phyloP scores from a whole-genome alignment of 1,140 invertebrate species.

The Drosophila obscura region DNA sequence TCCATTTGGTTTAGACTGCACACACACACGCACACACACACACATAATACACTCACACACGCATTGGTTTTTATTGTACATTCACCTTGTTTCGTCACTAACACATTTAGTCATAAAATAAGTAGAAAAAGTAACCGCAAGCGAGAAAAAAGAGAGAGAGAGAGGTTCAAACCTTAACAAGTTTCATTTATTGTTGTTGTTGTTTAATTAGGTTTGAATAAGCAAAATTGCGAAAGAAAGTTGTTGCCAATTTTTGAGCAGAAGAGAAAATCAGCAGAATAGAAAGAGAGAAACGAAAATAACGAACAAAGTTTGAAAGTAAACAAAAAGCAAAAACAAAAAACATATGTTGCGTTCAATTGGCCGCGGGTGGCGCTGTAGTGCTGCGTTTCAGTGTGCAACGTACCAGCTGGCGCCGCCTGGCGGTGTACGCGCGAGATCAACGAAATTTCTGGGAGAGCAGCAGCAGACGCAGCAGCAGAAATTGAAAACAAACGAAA shows the following conservation, averaged over 20 bases:
- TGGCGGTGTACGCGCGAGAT: constrained; percentile 49
- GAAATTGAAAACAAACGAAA: no score
- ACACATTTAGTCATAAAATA: constrained; percentile 57
- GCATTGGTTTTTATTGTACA: constrained; percentile 42
- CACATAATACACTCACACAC: constrained; percentile 13
- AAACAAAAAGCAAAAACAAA: constrained; percentile 22
- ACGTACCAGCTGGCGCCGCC: constrained; percentile 66
- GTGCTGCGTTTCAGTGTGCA: constrained; percentile 78
- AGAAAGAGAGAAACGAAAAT: constrained; percentile 11
- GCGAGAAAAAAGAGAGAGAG: constrained; percentile 13
- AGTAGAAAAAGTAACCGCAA: constrained; percentile 20
- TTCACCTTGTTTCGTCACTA: constrained; percentile 50
- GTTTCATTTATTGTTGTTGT: constrained; percentile 76
- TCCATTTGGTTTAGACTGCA: constrained; percentile 39
- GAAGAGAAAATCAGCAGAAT: constrained; percentile 13
- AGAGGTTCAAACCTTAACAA: constrained; percentile 41
- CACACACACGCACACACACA: constrained; percentile 16
- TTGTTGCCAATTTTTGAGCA: constrained; percentile 53
- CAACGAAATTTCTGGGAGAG: constrained; percentile 36
- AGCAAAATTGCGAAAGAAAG: constrained; percentile 45
- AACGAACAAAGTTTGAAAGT: constrained; percentile 1
- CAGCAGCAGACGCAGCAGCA: constrained; percentile 42
- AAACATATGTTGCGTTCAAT: constrained; percentile 79
- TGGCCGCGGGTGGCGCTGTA: constrained; percentile 80
- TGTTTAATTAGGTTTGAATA: constrained; percentile 79